These are phyloP conservation scores for Catonia carolina DNA, from an alignment of 2,888 invertebrate species.

Conservation along the genomic window DNA sequence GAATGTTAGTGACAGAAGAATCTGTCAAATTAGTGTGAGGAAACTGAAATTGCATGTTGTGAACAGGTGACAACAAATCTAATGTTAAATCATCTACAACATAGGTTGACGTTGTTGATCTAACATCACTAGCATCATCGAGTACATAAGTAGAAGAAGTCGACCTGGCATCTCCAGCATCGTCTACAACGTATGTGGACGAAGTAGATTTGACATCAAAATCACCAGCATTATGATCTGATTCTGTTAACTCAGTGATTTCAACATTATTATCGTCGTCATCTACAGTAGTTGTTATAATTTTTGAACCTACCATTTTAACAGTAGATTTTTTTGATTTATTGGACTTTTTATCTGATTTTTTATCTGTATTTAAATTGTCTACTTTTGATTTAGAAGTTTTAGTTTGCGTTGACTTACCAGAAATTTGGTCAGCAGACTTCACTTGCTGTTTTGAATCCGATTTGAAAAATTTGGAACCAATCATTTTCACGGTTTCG, in stretches of 20 bases:
- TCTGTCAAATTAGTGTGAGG: no score
- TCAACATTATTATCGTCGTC: constrained; percentile 9
- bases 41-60: no score
- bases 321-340: constrained; percentile 17
- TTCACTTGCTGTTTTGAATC: not conserved
- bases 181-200: constrained; percentile 6
- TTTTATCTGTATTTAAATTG: not conserved
- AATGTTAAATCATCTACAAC: no score
- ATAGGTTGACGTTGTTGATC: no score
- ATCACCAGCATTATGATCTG: not conserved
- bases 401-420: constrained; percentile 3
- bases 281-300: constrained; percentile 20
- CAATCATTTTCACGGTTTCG: constrained; percentile 4
- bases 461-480: not conserved
- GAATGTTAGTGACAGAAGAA: no score
- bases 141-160: no score
- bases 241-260: not conserved
- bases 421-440: not conserved
- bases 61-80: no score
- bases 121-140: no score
- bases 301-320: constrained; percentile 29
- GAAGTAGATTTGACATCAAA: constrained; percentile 3
- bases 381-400: not conserved
- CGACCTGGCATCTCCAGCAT: not conserved
- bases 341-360: not conserved